Conservation (phyloP, 2,888 invertebrate genomes). For the Ischnura elegans region DNA sequence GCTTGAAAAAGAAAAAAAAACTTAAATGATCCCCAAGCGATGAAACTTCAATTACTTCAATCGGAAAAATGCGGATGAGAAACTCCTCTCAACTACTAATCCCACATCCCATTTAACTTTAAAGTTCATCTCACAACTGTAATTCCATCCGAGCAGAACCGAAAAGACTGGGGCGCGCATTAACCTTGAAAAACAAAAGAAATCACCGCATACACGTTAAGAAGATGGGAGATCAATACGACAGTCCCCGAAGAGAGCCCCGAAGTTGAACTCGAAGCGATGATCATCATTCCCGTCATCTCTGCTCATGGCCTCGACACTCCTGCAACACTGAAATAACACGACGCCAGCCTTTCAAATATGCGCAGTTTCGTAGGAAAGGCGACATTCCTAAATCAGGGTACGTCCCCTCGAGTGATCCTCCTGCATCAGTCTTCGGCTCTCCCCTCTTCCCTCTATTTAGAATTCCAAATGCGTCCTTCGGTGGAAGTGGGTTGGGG, state of each 20-base stretch:
- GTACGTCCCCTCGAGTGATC: not conserved
- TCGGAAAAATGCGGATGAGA: no score
- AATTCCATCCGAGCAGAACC: no score
- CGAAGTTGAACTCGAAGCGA: not conserved
- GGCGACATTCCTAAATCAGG: constrained; percentile 23
- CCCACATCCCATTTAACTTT: no score
- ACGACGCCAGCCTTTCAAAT: not conserved
- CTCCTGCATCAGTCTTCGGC: not conserved
- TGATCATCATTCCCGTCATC: not conserved
- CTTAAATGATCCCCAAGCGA: no score
- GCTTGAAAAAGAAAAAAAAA: no score
- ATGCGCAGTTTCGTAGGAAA: constrained; percentile 21
- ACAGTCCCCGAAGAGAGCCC: not conserved
- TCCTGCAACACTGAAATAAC: not conserved
- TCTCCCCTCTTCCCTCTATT: not conserved
- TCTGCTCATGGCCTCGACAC: not conserved
- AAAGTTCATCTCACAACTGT: no score
- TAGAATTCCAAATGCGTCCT: constrained; percentile 25
- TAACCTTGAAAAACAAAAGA: not conserved
- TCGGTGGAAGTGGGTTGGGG: not conserved
- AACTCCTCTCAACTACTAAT: no score
- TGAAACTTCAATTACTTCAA: no score
- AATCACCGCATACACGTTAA: not conserved
- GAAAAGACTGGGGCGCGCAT: not conserved
- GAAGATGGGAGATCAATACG: not conserved